phyloP scores from a whole-genome alignment of 1,140 invertebrate species.

The Anoplolepis gracilipes region DNA sequence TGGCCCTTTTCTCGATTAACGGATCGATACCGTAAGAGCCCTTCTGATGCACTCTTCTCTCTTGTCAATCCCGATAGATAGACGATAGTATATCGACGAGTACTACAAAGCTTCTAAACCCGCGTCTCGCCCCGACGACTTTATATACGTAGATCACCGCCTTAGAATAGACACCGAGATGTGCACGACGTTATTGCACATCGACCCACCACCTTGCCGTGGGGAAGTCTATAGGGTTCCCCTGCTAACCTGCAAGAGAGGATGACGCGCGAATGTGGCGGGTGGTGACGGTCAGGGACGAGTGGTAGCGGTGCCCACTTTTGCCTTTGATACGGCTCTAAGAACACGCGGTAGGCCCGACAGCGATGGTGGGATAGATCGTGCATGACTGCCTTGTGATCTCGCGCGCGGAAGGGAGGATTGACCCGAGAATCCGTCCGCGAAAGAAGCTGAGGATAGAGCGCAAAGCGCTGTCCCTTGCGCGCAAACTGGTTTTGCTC shows the following conservation, averaged over 20 bases:
- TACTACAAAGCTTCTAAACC: conserved; percentile 82
- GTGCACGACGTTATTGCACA: conserved; percentile 55
- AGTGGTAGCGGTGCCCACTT: conserved; percentile 69
- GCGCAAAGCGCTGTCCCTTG: conserved; percentile 12
- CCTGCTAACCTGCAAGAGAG: conserved; percentile 2
- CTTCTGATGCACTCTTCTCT: background rate
- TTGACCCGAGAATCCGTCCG: conserved; percentile 2
- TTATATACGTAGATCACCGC: conserved; percentile 85
- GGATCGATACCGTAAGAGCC: conserved; percentile 17
- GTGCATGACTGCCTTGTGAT: conserved; percentile 24
- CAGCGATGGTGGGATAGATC: conserved; percentile 55
- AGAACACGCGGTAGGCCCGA: background rate
- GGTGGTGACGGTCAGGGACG: conserved; percentile 66
- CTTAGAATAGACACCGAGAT: conserved; percentile 74
- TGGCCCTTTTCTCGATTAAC: background rate
- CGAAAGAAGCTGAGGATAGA: conserved; percentile 57
- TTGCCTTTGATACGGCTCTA: conserved; percentile 68
- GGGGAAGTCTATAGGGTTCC: conserved; percentile 68
- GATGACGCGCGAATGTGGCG: conserved; percentile 47
- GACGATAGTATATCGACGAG: conserved; percentile 81
- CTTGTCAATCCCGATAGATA: conserved; percentile 73
- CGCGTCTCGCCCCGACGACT: conserved; percentile 82
- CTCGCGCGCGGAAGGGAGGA: conserved; percentile 43
- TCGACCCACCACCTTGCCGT: conserved; percentile 77
- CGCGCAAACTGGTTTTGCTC: background rate